phyloP scores from a whole-genome alignment of 2,888 invertebrate species.

The Lepidocyrtoides sp. region DNA sequence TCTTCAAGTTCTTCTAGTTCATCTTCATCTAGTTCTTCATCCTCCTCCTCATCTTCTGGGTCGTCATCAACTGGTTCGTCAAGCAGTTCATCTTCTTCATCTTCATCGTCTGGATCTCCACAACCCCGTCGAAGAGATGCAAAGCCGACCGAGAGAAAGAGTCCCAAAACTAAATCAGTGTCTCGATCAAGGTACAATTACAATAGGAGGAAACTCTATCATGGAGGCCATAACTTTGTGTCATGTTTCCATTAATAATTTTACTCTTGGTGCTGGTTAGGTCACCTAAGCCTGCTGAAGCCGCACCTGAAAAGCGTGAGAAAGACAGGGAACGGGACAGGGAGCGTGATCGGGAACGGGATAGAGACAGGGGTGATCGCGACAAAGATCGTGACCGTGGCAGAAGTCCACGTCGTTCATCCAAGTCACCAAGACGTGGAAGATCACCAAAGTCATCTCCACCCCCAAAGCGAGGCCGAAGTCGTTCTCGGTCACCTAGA shows the following conservation, averaged over 20 bases:
- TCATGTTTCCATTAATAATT: not conserved
- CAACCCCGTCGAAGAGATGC: conserved; percentile 78
- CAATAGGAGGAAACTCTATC: no score
- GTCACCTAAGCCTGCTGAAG: conserved; percentile 70
- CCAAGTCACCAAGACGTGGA: conserved; percentile 77
- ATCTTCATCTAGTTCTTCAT: conserved; percentile 82
- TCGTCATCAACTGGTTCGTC: conserved; percentile 84
- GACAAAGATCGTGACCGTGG: conserved; percentile 77
- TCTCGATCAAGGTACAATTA: conserved; percentile 42
- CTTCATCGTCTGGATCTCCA: conserved; percentile 77
- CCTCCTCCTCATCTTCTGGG: conserved; percentile 84
- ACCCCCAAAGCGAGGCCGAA: conserved; percentile 61
- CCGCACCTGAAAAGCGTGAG: conserved; percentile 67
- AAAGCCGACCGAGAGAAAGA: conserved; percentile 66
- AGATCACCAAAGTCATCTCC: conserved; percentile 81
- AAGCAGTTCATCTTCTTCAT: conserved; percentile 84
- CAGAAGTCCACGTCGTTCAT: conserved; percentile 58
- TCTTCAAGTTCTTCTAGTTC: conserved; percentile 82
- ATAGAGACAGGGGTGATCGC: conserved; percentile 67
- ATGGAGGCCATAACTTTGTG: not conserved
- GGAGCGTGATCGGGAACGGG: conserved; percentile 78
- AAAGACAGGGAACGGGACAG: conserved; percentile 78
- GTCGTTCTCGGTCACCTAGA: conserved; percentile 88
- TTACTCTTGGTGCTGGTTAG: no score
- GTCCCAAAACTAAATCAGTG: conserved; percentile 66